Evolutionary conservation across 1,140 invertebrate species (phyloP), one percentile per base, ranked within the genome.

Genomic region (Coptotermes formosanus): DNA sequence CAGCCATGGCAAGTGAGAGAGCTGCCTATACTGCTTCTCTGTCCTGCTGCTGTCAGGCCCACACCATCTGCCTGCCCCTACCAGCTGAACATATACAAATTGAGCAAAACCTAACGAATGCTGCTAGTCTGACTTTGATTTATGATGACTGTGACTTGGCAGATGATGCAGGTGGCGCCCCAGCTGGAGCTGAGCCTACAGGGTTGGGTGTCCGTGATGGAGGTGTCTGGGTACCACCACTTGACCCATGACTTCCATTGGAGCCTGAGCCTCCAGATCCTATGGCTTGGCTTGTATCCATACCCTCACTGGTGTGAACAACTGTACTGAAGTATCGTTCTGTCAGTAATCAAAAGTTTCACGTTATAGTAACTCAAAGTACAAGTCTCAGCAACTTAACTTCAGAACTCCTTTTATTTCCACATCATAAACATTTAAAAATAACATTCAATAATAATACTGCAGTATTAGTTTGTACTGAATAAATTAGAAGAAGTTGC

Each of bases 311-410:
- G 38, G 87, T 88, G 82, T 90, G 89, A 0, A 89, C 89, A 32
- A 90, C 89, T 30, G 88, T 88, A 83, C 87, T 90, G 86, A 90
- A 90, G 83, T 90, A 90, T 83, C 89, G 88, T 87, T 90, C 89
- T 90, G 87, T 59, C 16, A 75, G 48, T 25, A 75, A 75, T 30
- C 64, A 75, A 75, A 19, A 75, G 25, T n/a, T 30, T 75, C n/a
- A 30, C 4, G 16, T 55, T 55, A 55, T 55, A 55, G 21, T 55
- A 9, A 55, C 12, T 0, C 3, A 4, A 55, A 55, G 14, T 19
- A 16, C 19, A 21, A 55, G 52, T 55, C 52, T 19, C 52, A 55
- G 19, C 3, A 55, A 16, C 1, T 48, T 55, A 55, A 55, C 14
- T 55, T 4, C 52, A 55, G 52, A 19, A 19, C 19, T 16, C 19